A percentile compares a stretch with the other conserved stretches of the same genome.
Conservation (phyloP, 1,140 invertebrate species). For the Drosophila pachea region DNA sequence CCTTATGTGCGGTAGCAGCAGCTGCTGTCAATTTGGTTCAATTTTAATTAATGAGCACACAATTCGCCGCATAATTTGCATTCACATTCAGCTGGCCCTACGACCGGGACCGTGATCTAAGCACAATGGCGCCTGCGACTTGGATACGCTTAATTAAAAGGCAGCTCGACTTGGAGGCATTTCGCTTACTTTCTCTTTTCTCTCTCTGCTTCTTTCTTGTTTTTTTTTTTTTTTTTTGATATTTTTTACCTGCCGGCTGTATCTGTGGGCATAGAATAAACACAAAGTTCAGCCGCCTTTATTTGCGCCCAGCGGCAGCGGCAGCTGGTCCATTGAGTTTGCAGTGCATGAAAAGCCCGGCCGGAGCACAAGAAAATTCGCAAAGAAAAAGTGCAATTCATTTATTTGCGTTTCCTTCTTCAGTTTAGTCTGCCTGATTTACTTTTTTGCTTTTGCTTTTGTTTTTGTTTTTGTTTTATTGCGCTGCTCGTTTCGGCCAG, state of each 20-base stretch:
- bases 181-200: neutral
- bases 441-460: neutral
- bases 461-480: constrained; percentile 5
- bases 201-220: no score
- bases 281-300: constrained; percentile 52
- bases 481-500: constrained; percentile 40
- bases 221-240: no score
- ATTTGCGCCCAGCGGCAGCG: constrained; percentile 31
- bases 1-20: no score
- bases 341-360: constrained; percentile 62
- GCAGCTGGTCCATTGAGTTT: constrained; percentile 70
- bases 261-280: constrained; percentile 69
- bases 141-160: constrained; percentile 71
- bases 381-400: constrained; percentile 77
- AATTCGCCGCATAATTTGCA: constrained; percentile 73
- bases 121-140: constrained; percentile 66
- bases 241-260: constrained; percentile 10
- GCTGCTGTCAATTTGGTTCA: constrained; percentile 59
- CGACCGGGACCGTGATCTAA: constrained; percentile 49
- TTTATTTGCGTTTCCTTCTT: constrained; percentile 77
- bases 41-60: constrained; percentile 77
- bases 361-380: constrained; percentile 58
- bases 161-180: constrained; percentile 29
- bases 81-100: constrained; percentile 24
- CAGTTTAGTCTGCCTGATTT: constrained; percentile 14